Evolutionary conservation across 2,888 invertebrate species (phyloP), one percentile per base, ranked within the genome.

Genomic region (Pardosa pseudoannulata): DNA sequence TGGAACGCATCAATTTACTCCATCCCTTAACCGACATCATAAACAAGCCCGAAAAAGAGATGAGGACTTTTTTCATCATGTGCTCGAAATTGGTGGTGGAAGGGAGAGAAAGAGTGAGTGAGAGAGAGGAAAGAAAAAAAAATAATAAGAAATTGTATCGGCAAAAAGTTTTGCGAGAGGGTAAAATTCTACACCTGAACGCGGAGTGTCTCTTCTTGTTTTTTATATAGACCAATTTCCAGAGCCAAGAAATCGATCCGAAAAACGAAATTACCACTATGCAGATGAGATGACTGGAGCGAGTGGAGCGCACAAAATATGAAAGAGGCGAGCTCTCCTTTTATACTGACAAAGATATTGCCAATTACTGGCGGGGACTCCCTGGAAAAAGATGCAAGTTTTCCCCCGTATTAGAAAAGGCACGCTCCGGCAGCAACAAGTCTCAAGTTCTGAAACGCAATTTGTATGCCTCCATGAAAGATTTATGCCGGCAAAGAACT

Each of bases 391-490:
- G 67, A 56, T 56, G 56, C 56, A 31, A 46, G 46, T 50, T 46
- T 76, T 28, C 68, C 31, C 64, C 65, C 68, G 78, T 83, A 78
- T 78, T 78, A 71, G 56, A 56, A 56, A 71, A 78, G 68, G 76
- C 83, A 72, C 78, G 85, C 70, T 46, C 41, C 29, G 62, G 31
- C 64, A 62, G 86, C 87, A 87, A 87, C 87, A 87, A 87, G 87
- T 87, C 76, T 87, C 87, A 74, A 87, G 70, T 87, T 87, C 79
- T 87, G 80, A 87, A 87, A 87, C 76, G 87, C 87, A 87, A 87
- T 87, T 87, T 87, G 80, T 78, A 76, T 80, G 79, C 79, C 39
- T 80, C 87, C 72, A 79, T 87, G 87, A 70, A 87, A 87, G 87
- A 87, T 87, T 87, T 87, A 87, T 87, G 87, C 80, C 39, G 19